Evolutionary conservation across 2,888 invertebrate genomes (phyloP).

Genomic region (Heliconius hortense): DNA sequence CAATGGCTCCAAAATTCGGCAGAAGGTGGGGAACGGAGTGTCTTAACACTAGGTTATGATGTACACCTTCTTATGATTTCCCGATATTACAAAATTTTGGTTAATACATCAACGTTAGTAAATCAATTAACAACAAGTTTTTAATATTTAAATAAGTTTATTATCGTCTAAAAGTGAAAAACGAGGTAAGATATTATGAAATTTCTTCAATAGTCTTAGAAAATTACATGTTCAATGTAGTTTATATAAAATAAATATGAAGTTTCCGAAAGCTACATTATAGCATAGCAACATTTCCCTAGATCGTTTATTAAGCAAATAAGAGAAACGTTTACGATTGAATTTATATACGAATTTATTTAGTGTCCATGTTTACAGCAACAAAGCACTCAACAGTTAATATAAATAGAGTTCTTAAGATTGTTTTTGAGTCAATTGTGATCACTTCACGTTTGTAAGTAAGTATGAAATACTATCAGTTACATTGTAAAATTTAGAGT

Average conservation of each 20-base stretch:
- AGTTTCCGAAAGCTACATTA: not conserved
- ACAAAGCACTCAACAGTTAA: constrained; percentile 29
- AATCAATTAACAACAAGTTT: not conserved
- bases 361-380: constrained; percentile 15
- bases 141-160: not conserved
- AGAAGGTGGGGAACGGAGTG: no score
- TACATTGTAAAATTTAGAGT: no score
- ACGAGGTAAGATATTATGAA: not conserved
- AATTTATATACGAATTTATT: constrained; percentile 11
- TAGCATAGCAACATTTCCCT: constrained; percentile 2
- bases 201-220: not conserved
- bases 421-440: constrained; percentile 29
- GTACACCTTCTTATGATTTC: not conserved
- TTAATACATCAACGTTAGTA: not conserved
- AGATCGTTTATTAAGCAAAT: constrained; percentile 11
- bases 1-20: no score
- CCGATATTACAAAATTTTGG: not conserved
- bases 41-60: no score
- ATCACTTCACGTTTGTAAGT: no score
- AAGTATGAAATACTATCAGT: no score
- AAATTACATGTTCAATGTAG: no score
- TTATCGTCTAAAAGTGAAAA: not conserved
- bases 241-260: not conserved
- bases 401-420: constrained; percentile 29
- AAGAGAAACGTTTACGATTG: constrained; percentile 6